A percentile compares a stretch with the other conserved stretches of the same genome.
These are phyloP conservation scores for Ictalurus furcatus DNA, from an alignment of 2,113 vertebrate genomes.

Conservation along the genomic window DNA sequence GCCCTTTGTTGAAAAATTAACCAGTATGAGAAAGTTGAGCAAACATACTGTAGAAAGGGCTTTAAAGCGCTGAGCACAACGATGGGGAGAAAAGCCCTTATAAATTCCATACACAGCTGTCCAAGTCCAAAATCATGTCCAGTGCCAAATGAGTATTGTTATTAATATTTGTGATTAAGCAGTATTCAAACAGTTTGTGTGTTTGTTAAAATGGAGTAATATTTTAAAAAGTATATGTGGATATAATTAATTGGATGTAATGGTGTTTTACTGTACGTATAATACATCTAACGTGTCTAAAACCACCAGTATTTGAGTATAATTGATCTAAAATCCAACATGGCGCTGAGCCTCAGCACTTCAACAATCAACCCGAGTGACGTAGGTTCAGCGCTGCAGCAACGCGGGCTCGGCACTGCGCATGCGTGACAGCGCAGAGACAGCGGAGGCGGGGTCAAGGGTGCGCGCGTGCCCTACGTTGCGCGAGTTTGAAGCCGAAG, in stretches of 20 bases:
- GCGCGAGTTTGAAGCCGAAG: conserved; percentile 1
- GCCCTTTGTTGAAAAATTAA: neutral
- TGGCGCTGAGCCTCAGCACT: neutral
- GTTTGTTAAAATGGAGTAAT: neutral
- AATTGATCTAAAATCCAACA: neutral
- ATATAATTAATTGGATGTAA: neutral
- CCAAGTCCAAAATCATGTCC: neutral
- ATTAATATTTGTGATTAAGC: neutral
- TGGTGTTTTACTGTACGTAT: neutral
- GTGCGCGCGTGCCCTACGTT: no score
- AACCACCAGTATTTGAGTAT: neutral
- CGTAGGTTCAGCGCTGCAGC: neutral
- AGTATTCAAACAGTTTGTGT: neutral
- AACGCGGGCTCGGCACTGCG: neutral
- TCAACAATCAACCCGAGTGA: neutral
- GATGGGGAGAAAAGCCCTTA: neutral
- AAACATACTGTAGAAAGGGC: neutral
- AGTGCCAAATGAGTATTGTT: neutral
- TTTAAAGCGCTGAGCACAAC: neutral
- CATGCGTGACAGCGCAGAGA: neutral
- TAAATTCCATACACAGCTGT: neutral
- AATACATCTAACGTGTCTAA: neutral
- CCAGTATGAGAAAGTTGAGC: neutral
- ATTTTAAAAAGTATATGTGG: neutral
- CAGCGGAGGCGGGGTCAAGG: neutral